Base-by-base conservation (phyloP, 1,140 invertebrate genomes). In the Diorhabda sublineata region DNA sequence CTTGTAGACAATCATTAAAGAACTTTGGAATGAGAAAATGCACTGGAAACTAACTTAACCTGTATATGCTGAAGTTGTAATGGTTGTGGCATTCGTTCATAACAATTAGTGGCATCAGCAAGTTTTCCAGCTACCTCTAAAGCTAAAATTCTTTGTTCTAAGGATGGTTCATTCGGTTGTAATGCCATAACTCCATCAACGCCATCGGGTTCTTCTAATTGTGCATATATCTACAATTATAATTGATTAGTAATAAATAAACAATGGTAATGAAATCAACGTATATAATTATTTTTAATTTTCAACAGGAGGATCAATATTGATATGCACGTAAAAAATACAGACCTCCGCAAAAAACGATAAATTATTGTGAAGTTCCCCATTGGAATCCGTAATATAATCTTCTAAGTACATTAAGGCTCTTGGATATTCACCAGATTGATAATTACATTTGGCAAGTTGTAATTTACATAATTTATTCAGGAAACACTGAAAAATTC, bases 131-230 rank as follows among this genome's bases (percentile, higher is more conserved):
- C 88, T 3, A 92, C 86, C 74, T 92, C 87, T 76, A 93, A 89
- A 4, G 88, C 87, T 4, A 93, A 77, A 66, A 93, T 87, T 70
- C 89, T 82, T 75, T 92, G 88, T 58, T 88, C 86, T 4, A 92
- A 78, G 2, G 88, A 88, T 26, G 90, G 89, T 75, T 89, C 87
- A 2, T 84, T 84, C 69, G 87, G 81, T 73, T 89, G 88, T 58
- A 88, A 83, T 9, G 88, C 86, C 67, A 91, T 81, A 0, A 78
- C 83, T 79, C 90, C 91, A 70, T 89, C 87, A 3, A 93, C 87
- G 52, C 89, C 89, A 79, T 94, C 92, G 0, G 90, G 85, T 77
- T 94, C 91, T 78, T 92, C 88, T 26, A 94, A 77, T 71, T 90
- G 82, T 0, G 88, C 89, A 77, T 93, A 92, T 74, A 93, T 90